Percentiles rank a stretch among this genome's conserved stretches.
Evolutionary conservation across 2,888 invertebrate genomes (phyloP).

Genomic region (Biston betularia): DNA sequence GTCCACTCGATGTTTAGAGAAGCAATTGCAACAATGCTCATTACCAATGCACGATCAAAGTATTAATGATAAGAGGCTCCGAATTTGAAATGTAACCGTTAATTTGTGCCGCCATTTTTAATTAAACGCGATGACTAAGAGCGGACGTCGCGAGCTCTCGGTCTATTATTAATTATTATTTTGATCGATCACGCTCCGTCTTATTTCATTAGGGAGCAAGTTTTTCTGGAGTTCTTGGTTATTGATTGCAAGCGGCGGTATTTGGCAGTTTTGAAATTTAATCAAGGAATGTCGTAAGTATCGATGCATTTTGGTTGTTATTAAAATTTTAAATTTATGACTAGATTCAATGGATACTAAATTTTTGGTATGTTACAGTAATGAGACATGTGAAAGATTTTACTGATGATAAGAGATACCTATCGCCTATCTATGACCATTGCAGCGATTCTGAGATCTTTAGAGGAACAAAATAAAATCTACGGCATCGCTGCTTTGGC

Average conservation of each 20-base stretch:
- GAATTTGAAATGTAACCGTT: slow-evolving; percentile 78
- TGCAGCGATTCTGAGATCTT: too few relatives aligned
- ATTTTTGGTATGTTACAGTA: too few relatives aligned
- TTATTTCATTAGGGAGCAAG: slow-evolving; percentile 80
- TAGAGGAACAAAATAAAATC: too few relatives aligned
- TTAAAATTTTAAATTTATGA: background rate
- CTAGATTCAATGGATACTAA: too few relatives aligned
- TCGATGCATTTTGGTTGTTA: slow-evolving; percentile 28
- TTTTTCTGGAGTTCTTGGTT: slow-evolving; percentile 69
- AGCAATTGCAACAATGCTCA: slow-evolving; percentile 52
- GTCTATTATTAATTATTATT: slow-evolving; percentile 85
- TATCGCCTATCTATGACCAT: too few relatives aligned
- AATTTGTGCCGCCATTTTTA: slow-evolving; percentile 80
- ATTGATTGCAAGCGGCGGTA: slow-evolving; percentile 56
- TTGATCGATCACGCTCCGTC: slow-evolving; percentile 82
- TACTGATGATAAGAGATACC: too few relatives aligned
- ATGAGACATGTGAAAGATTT: too few relatives aligned
- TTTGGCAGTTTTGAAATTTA: slow-evolving; percentile 36
- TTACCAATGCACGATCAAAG: slow-evolving; percentile 53
- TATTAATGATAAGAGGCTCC: slow-evolving; percentile 67
- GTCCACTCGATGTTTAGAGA: slow-evolving; percentile 44
- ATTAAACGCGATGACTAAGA: slow-evolving; percentile 85
- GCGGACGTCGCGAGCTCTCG: slow-evolving; percentile 71
- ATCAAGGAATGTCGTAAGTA: slow-evolving; percentile 28
- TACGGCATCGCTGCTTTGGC: too few relatives aligned